Base-by-base conservation (phyloP, 2,797 vertebrate species). In the Coregonus ussuriensis region DNA sequence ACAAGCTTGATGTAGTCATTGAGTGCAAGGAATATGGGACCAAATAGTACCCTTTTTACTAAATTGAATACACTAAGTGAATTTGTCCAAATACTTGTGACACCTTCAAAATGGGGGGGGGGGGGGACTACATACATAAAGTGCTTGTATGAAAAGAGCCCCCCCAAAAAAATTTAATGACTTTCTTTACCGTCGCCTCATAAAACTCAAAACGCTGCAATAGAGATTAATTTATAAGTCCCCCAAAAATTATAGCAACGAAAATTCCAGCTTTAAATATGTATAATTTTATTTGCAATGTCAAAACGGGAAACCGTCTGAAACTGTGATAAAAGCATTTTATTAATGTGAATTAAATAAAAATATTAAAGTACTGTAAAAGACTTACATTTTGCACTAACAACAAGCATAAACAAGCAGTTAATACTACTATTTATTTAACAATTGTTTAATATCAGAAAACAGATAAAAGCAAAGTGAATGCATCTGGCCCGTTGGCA, bases 291-390 rank as follows among this genome's bases (percentile, higher is more conserved):
- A 75, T 35, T 51, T 68, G 15, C n/a, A n/a, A 51, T 25, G 1
- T 35, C 52, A 4, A 52, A 21, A 47, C 41, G 3, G 33, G 31
- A n/a, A 74, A 14, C 0, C 31, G 4, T 13, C 41, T 2, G 4
- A 70, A 21, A 11, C 52, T 80, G 54, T 74, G 29, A 80, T 85
- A 82, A 89, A 47, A 65, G 16, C 89, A 92, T 93, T 33, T 91
- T 92, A 93, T 92, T 25, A 25, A 52, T 74, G 82, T 80, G 41
- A 47, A 47, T 74, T 47, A 47, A 13, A 33, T 33, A 33, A 33
- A 33, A 65, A 47, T 47, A 66, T 74, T 89, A 88, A 89, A 87
- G 89, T 85, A 86, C 84, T 89, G 85, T 91, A 9, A 47, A 85
- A 85, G 85, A 79, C 71, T 88, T 88, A 89, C 82, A 86, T 31